phyloP scores from a whole-genome alignment of 2,888 invertebrate genomes.

The Amitus sp. region DNA sequence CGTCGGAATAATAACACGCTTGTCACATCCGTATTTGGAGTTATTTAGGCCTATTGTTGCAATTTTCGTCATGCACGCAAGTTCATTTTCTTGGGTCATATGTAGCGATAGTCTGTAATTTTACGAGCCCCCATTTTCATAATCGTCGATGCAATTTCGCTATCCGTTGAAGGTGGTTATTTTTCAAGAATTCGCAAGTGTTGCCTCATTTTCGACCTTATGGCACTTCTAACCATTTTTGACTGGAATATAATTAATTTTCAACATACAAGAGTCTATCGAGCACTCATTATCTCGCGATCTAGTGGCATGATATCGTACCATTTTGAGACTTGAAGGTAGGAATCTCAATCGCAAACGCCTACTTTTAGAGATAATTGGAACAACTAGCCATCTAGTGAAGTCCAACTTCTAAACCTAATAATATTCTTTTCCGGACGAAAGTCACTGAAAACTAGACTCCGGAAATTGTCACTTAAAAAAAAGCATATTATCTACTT shows the following conservation, averaged over 20 bases:
- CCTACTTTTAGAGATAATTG: too few species aligned
- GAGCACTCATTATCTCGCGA: too few species aligned
- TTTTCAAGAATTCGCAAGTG: background rate
- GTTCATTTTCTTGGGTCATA: background rate
- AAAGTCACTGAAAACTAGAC: too few species aligned
- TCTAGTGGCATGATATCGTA: too few species aligned
- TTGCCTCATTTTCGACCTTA: background rate
- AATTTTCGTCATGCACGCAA: conserved; percentile 9
- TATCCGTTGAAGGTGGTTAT: background rate
- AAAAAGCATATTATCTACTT: too few species aligned
- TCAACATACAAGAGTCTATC: background rate
- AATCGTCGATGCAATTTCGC: conserved; percentile 2
- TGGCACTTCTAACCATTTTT: too few species aligned
- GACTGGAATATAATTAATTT: conserved; percentile 3
- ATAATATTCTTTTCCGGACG: too few species aligned
- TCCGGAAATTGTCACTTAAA: too few species aligned
- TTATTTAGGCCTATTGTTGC: background rate
- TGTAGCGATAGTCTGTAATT: conserved; percentile 6
- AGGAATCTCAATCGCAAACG: too few species aligned
- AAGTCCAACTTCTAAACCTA: too few species aligned
- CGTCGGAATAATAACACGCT: conserved; percentile 4
- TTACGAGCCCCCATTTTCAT: conserved; percentile 1
- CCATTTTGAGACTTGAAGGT: too few species aligned
- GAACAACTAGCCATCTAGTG: too few species aligned
- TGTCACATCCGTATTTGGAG: conserved; percentile 5